Conservation (phyloP, 1,140 invertebrate species). For the Adelges cooleyi region DNA sequence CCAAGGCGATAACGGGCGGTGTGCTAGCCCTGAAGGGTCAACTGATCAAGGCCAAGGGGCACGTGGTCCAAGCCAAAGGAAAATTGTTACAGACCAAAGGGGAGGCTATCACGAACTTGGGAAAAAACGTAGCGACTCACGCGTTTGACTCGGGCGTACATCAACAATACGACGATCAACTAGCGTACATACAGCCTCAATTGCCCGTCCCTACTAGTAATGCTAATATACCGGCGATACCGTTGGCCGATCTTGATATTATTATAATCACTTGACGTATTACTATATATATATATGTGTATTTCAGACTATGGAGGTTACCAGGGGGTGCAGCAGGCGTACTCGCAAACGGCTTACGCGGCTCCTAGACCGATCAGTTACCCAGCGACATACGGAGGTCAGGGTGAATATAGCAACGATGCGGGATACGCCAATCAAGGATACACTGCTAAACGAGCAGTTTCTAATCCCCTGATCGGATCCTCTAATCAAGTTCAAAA, state of each 20-base stretch:
- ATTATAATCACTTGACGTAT: no score
- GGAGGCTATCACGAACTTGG: slow-evolving; percentile 60
- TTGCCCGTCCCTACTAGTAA: not conserved
- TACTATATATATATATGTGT: no score
- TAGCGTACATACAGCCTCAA: not conserved
- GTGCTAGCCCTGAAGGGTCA: slow-evolving; percentile 72
- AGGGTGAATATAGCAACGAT: not conserved
- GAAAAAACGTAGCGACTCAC: slow-evolving; percentile 58
- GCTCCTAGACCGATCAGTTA: not conserved
- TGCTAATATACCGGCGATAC: no score
- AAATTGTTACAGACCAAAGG: slow-evolving; percentile 57
- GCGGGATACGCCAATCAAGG: not conserved
- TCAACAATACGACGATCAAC: slow-evolving; percentile 3
- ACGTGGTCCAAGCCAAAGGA: slow-evolving; percentile 57
- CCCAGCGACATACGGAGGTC: not conserved
- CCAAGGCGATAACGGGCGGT: slow-evolving; percentile 72
- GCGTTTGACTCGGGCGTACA: slow-evolving; percentile 42
- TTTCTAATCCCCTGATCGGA: not conserved
- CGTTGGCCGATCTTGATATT: no score
- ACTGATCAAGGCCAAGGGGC: slow-evolving; percentile 68
- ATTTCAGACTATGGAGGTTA: no score
- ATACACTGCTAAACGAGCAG: not conserved
- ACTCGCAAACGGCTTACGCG: not conserved
- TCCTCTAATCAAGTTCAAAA: not conserved
- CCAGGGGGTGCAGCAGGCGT: not conserved